Evolutionary conservation across 2,888 invertebrate species (phyloP).

Genomic region (Limnephilus auricula): DNA sequence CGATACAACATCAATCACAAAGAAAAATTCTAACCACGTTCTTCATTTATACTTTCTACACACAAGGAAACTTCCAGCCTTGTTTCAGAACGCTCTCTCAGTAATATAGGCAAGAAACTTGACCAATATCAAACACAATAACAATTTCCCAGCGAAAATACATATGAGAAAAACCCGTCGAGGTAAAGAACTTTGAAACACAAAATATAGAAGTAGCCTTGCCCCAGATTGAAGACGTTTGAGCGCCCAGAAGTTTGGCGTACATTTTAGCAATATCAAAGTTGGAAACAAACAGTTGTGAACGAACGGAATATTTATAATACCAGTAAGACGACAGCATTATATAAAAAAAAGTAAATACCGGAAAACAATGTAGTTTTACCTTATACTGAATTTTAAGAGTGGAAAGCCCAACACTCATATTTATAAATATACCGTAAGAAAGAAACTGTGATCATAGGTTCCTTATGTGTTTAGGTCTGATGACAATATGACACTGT

Average conservation of each 20-base stretch:
- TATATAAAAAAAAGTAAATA: neutral
- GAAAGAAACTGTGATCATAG: too few relatives aligned
- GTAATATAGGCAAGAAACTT: slow-evolving; percentile 18
- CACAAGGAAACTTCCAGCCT: slow-evolving; percentile 19
- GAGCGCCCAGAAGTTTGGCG: neutral
- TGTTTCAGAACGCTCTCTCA: neutral
- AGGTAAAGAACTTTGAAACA: slow-evolving; percentile 27
- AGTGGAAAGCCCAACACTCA: too few relatives aligned
- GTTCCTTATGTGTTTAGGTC: neutral
- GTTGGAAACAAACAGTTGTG: neutral
- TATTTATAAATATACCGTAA: too few relatives aligned
- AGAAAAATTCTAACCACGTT: slow-evolving; percentile 33
- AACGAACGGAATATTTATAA: neutral
- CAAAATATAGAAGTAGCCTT: slow-evolving; percentile 20
- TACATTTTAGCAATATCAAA: neutral
- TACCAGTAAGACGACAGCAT: neutral
- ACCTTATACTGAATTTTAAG: too few relatives aligned
- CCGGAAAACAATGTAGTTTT: too few relatives aligned
- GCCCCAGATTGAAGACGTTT: neutral
- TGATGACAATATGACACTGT: neutral
- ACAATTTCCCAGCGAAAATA: slow-evolving; percentile 11
- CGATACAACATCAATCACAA: slow-evolving; percentile 6
- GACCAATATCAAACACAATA: slow-evolving; percentile 46
- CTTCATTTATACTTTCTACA: slow-evolving; percentile 25
- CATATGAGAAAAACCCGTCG: slow-evolving; percentile 33